Base-by-base conservation (phyloP, 2,797 vertebrate species). In the Synaphobranchus kaupii region DNA sequence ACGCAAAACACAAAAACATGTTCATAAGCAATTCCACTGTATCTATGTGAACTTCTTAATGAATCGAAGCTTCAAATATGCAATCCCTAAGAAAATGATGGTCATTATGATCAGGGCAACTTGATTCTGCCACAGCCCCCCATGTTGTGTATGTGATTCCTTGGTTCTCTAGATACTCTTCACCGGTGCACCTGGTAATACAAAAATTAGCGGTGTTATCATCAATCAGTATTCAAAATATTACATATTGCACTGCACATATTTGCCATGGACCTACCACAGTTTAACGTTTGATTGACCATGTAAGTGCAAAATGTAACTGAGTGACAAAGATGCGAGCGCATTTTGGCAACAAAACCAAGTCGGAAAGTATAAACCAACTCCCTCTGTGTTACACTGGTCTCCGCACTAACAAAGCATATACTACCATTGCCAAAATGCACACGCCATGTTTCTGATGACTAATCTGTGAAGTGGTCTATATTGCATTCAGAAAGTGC, bases 91-190 rank as follows among this genome's bases (percentile, higher is more conserved):
- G 94, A 99, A 97, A 87, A 95, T 92, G 7, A 95, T 0, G 0
- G 87, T 96, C 97, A 99, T 97, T 92, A 95, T 89, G 39, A 60
- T 86, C 56, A 99, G 90, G 12, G 97, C 97, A 63, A 98, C 0
- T 2, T 97, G 96, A 87, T 99, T 99, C 96, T 94, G 95, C 98
- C 98, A 99, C 13, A 98, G 89, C 7, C 96, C 97, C 97, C 98
- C 97, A 99, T 0, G 54, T 0, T 8, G 95, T 96, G 0, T 17
- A 83, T 0, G 97, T 94, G 0, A 98, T 96, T 0, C 97, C 98
- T 92, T 98, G 97, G 0, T 39, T 76, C 0, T 0, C 0, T 92
- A 99, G 93, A n/a, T 95, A 96, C 0, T 91, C 86, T 20, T 97
- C 96, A 0, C 98, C 98, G 0, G 92, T 91, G 31, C 96, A 96